These are phyloP conservation scores for Triplophysa siluroides DNA, from an alignment of 2,113 vertebrate species.

Conservation along the genomic window DNA sequence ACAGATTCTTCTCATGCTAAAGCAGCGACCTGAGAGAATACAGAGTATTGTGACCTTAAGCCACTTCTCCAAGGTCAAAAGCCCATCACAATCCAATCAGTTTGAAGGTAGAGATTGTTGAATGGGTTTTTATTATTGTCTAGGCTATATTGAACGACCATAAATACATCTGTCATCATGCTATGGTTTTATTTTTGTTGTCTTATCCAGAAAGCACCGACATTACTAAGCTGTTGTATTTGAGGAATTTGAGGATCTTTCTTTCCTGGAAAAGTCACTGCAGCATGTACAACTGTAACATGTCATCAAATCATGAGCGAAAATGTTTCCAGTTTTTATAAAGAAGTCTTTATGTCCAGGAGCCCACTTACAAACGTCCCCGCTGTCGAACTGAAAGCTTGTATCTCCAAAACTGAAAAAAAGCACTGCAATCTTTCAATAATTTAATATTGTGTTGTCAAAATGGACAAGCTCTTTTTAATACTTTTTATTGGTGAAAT, in stretches of 20 bases:
- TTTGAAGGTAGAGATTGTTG: background rate
- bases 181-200: background rate
- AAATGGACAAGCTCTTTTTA: too few relatives aligned
- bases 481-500: too few relatives aligned
- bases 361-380: background rate
- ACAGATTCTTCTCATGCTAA: slow-evolving; percentile 39
- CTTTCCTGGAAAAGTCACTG: background rate
- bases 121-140: background rate
- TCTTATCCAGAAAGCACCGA: background rate
- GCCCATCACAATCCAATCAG: too few relatives aligned
- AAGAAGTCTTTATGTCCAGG: background rate
- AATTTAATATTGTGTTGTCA: too few relatives aligned
- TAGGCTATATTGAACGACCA: background rate
- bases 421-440: too few relatives aligned
- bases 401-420: too few relatives aligned
- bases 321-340: background rate
- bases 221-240: background rate
- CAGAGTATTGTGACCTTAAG: background rate
- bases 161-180: background rate
- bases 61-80: background rate
- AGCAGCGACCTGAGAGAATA: background rate
- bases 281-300: background rate
- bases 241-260: too few relatives aligned
- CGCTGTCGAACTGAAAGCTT: too few relatives aligned
- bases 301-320: background rate